Evolutionary conservation across 1,140 invertebrate genomes (phyloP), one percentile per base, ranked within the genome.

Genomic region (Drosophila sechellia): DNA sequence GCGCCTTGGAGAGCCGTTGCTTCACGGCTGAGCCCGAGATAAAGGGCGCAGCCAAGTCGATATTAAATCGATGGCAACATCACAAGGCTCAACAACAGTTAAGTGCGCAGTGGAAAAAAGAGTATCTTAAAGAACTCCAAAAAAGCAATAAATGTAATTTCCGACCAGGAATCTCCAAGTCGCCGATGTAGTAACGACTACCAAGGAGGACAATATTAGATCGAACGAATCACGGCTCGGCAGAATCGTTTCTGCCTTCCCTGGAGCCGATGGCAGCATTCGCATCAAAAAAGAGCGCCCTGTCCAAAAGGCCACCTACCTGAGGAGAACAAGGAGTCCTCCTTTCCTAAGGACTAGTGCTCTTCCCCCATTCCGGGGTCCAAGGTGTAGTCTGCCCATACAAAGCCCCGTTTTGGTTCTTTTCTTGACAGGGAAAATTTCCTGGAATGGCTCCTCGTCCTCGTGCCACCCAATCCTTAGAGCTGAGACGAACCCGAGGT

Each of bases 61-160:
- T 48, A 5, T 5, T 48, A n/a, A 48, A 48, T 48, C 22, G 22
- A n/a, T 27, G 45, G 45, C 12, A 48, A 25, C 45, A 48, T 6
- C 6, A 10, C 0, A 27, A 27, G 6, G 46, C 22, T 6, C 46
- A 27, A 25, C 45, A 48, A 11, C 39, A 48, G 5, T 25, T 48
- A 8, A 25, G 22, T 25, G 22, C 22, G 6, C 13, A 22, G 2
- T 48, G 1, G 17, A 17, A 17, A 17, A 17, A 17, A 17, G 22
- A 25, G 13, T 48, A 27, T 25, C 5, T 25, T 6, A 25, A 25
- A 6, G 20, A 48, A 17, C 45, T 48, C 22, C 20, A 22, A 12
- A 48, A 25, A 10, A 22, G 25, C 25, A 34, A 34, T 6, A 17
- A 34, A n/a, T 50, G 25, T 4, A 34, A 50, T n/a, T 4, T 50